Percentiles rank a stretch among this genome's conserved stretches.
Evolutionary conservation across 1,140 invertebrate genomes (phyloP).

Genomic region (Aphaenogaster rudis): DNA sequence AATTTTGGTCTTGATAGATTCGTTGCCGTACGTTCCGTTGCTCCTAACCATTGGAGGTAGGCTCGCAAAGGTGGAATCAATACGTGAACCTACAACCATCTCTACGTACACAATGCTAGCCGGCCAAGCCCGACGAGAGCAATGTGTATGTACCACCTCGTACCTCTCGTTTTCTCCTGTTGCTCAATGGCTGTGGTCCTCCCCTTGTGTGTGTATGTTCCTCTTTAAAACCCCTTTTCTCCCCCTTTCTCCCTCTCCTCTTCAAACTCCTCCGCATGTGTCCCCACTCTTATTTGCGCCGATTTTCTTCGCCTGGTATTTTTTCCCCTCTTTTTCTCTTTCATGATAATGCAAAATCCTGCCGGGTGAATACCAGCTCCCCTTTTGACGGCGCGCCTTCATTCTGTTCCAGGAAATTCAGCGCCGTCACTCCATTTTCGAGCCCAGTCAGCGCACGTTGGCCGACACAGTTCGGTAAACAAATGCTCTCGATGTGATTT

Average conservation of each 20-base stretch:
- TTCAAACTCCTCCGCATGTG: neutral
- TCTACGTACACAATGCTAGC: conserved; percentile 73
- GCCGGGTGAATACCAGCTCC: conserved; percentile 27
- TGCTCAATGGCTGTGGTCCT: neutral
- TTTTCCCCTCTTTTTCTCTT: neutral
- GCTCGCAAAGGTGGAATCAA: conserved; percentile 76
- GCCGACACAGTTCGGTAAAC: conserved; percentile 52
- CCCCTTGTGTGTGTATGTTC: neutral
- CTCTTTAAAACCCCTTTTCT: neutral
- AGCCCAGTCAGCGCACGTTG: conserved; percentile 35
- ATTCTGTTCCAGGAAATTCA: conserved; percentile 51
- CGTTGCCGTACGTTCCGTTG: conserved; percentile 67
- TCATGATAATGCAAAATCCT: conserved; percentile 26
- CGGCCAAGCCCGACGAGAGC: conserved; percentile 50
- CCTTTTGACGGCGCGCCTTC: conserved; percentile 38
- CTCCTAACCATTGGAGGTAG: conserved; percentile 63
- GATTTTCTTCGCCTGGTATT: neutral
- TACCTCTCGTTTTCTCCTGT: conserved; percentile 14
- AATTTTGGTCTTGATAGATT: conserved; percentile 46
- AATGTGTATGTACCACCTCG: neutral
- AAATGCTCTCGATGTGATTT: conserved; percentile 45
- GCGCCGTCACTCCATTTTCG: conserved; percentile 45
- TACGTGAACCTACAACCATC: conserved; percentile 73
- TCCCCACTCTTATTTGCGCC: neutral
- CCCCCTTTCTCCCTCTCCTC: neutral